These are phyloP conservation scores for Bucorvus abyssinicus DNA, from an alignment of 2,797 vertebrate genomes.

Conservation along the genomic window DNA sequence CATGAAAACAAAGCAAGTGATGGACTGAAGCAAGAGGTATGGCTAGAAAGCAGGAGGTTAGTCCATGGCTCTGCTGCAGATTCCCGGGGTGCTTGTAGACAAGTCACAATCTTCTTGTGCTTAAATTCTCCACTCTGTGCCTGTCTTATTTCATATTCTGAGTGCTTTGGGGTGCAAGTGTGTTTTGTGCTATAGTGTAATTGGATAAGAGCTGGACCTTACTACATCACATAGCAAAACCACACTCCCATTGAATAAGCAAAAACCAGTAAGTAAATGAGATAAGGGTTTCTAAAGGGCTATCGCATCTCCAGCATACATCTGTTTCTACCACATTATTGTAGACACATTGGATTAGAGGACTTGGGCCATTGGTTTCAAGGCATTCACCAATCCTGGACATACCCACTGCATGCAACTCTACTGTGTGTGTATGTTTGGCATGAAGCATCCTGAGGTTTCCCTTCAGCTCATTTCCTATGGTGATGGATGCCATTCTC, in stretches of 20 bases:
- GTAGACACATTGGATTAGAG: background rate
- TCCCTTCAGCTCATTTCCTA: background rate
- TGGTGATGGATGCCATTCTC: background rate
- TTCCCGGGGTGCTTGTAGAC: background rate
- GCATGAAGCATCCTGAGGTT: background rate
- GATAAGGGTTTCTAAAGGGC: too few species aligned
- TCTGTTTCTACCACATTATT: background rate
- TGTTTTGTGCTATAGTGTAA: background rate
- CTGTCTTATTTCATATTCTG: background rate
- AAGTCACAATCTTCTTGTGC: background rate
- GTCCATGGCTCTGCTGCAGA: background rate
- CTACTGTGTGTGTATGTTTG: background rate
- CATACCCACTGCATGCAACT: background rate
- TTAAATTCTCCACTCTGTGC: background rate
- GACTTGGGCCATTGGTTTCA: background rate
- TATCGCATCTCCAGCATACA: background rate
- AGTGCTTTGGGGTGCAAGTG: background rate
- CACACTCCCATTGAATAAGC: background rate
- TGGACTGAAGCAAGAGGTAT: slow-evolving; percentile 12
- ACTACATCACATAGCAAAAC: background rate
- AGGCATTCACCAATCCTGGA: background rate
- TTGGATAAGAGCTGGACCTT: background rate
- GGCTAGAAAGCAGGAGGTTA: background rate
- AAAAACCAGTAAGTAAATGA: background rate
- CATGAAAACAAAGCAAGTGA: slow-evolving; percentile 50